Percentiles rank a stretch among this genome's conserved stretches.
These are phyloP conservation scores for Meloidogyne exigua DNA, from an alignment of 1,140 invertebrate genomes.

Conservation along the genomic window DNA sequence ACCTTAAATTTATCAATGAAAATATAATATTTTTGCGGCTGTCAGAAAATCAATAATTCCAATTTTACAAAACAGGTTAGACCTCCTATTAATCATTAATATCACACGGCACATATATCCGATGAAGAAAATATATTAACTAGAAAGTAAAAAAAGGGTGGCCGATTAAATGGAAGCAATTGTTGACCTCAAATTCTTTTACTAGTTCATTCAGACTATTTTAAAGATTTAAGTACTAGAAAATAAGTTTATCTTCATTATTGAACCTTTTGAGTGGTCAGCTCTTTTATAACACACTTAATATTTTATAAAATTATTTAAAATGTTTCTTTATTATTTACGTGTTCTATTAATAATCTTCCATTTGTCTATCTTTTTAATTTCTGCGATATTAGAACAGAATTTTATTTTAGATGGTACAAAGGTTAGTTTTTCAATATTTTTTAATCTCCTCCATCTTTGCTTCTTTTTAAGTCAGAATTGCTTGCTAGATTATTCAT, in stretches of 20 bases:
- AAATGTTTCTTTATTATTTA: not conserved
- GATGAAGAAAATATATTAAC: no score
- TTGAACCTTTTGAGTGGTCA: not conserved
- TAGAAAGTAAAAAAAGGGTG: not conserved
- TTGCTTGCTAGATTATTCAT: constrained; percentile 28
- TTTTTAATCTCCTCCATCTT: not conserved
- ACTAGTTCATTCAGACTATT: not conserved
- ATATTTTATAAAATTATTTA: not conserved
- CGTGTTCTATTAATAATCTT: not conserved
- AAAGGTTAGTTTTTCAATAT: not conserved
- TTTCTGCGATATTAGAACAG: not conserved
- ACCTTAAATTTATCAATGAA: no score
- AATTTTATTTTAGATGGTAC: not conserved
- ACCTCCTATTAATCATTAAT: no score
- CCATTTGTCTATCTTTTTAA: not conserved
- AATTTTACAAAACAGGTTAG: no score
- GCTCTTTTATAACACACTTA: no score
- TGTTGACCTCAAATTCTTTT: not conserved
- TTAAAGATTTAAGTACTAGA: no score
- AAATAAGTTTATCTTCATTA: not conserved
- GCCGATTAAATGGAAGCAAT: not conserved
- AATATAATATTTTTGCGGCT: no score
- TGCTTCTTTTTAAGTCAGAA: constrained; percentile 19
- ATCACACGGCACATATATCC: no score
- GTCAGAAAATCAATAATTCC: no score